Conservation (phyloP, 2,113 vertebrate genomes). For the Notiomystis cincta region DNA sequence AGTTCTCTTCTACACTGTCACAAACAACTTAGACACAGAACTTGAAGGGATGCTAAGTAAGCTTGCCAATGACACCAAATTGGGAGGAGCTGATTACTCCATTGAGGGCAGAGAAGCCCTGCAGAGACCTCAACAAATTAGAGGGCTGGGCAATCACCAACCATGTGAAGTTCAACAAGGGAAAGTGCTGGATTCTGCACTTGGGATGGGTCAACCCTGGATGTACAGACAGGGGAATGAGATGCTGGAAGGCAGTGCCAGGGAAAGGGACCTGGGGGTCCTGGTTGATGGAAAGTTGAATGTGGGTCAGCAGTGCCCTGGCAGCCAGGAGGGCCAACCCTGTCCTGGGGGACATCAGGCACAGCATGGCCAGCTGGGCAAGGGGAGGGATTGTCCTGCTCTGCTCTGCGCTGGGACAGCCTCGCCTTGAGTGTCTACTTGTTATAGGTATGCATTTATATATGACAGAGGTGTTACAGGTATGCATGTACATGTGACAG, state of each 20-base stretch:
- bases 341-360: not conserved
- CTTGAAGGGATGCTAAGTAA: not conserved
- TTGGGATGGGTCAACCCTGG: not conserved
- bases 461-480: not conserved
- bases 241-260: accelerated
- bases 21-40: not conserved
- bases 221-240: not conserved
- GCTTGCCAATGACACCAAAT: not conserved
- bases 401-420: not conserved
- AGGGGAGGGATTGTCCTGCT: accelerated
- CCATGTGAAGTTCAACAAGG: not conserved
- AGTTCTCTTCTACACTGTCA: not conserved
- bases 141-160: not conserved
- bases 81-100: not conserved
- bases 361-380: accelerated
- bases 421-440: not conserved
- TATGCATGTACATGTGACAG: too few relatives aligned
- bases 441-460: too few relatives aligned
- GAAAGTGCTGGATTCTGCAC: not conserved
- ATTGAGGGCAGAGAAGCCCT: not conserved
- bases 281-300: not conserved
- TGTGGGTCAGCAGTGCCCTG: not conserved
- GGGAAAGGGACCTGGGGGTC: not conserved
- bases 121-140: not conserved
- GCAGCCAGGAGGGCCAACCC: accelerated